Evolutionary conservation across 2,113 vertebrate genomes (phyloP), one percentile per base, ranked within the genome.

Genomic region (Nesogale talazaci): DNA sequence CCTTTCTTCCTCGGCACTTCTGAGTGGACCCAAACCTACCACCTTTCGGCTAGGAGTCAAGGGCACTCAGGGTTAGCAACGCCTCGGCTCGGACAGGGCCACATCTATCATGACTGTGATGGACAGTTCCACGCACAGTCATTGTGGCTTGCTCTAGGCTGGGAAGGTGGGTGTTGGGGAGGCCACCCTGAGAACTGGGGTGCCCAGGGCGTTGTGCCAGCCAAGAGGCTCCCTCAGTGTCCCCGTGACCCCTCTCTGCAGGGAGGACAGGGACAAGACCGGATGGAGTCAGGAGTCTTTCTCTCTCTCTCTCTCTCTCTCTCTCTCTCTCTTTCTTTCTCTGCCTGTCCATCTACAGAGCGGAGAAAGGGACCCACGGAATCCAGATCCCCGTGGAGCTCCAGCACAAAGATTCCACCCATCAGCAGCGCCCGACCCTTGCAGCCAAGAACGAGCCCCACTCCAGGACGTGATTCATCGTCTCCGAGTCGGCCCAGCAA

Each of bases 401-500:
- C 93, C 80, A 93, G 93, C 92, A 96, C 90, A 95, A 94, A 97
- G 87, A 96, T 94, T 94, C 95, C 95, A 83, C 86, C 80, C 86
- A 88, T 84, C 94, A 40, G 84, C 87, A 90, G 52, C 87, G 82
- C 56, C 82, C 89, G 57, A 31, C 88, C 2, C 84, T 90, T 46
- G 80, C 57, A 83, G 90, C 94, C 86, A 90, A 83, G 52, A 94
- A 34, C 92, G 77, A 40, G 63, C 72, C 75, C 79, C 5, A 29
- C 0, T 96, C 96, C 97, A 96, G 79, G 14, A 65, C 1, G 6
- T 97, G 97, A 96, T 84, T 96, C 97, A 96, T 95, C 86, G n/a
- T 90, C 42, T 67, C 80, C 31, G 80, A 57, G 22, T 93, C 56
- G 67, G 72, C 93, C 88, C 88, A 92, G 94, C 92, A 94, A 91